These are phyloP conservation scores for Oriolus oriolus DNA, from an alignment of 2,113 vertebrate genomes.

Conservation along the genomic window DNA sequence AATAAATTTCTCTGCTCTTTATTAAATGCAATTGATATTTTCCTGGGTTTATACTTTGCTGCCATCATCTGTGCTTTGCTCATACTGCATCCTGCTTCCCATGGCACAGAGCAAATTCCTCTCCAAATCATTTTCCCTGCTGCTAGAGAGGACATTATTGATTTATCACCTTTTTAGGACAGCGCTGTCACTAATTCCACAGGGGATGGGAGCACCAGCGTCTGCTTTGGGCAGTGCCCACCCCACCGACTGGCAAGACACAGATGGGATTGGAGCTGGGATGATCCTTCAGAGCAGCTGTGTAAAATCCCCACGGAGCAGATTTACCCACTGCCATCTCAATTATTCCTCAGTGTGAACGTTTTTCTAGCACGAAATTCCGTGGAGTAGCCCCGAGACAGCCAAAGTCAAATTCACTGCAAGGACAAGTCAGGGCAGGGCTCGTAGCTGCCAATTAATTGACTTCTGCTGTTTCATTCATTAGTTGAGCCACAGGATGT, in stretches of 20 bases:
- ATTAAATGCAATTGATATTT: neutral
- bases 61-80: conserved; percentile 38
- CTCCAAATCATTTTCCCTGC: neutral
- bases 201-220: neutral
- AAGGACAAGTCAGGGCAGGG: neutral
- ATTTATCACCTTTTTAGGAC: neutral
- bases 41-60: conserved; percentile 48
- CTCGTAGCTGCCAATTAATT: neutral
- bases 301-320: accelerated
- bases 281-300: neutral
- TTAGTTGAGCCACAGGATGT: neutral
- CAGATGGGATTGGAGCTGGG: neutral
- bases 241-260: neutral
- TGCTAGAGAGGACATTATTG: neutral
- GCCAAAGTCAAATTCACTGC: neutral
- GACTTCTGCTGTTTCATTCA: neutral
- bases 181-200: neutral
- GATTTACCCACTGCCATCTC: neutral
- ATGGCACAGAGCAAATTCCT: neutral
- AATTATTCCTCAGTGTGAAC: neutral
- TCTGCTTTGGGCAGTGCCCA: neutral
- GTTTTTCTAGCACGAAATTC: neutral
- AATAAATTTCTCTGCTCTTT: neutral
- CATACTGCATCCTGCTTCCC: neutral
- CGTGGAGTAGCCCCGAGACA: neutral